Conservation (phyloP, 2,888 invertebrate genomes). For the Ophion obscuratus region DNA sequence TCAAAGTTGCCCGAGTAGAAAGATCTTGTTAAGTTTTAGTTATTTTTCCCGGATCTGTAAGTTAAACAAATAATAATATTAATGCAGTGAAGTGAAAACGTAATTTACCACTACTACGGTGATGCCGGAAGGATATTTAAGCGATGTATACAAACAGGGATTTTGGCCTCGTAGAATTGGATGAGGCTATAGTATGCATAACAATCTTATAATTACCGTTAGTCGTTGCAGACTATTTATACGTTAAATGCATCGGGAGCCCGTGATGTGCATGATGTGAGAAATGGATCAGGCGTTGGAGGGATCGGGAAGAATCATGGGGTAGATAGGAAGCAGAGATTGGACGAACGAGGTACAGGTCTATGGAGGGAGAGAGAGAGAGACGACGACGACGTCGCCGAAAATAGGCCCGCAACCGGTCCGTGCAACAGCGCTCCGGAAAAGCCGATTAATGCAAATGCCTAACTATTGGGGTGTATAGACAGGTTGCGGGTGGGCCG, state of each 20-base stretch:
- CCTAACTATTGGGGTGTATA: slow-evolving; percentile 79
- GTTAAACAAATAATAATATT: neutral
- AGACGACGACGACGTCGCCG: slow-evolving; percentile 23
- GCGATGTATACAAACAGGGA: slow-evolving; percentile 20
- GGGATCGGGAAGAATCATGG: neutral
- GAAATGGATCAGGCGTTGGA: slow-evolving; percentile 10
- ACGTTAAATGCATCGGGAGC: slow-evolving; percentile 4
- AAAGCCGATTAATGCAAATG: slow-evolving; percentile 81
- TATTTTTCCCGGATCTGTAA: neutral
- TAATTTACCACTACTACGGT: slow-evolving; percentile 23
- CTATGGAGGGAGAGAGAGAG: slow-evolving; percentile 26
- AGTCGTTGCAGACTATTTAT: slow-evolving; percentile 1
- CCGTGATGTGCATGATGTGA: slow-evolving; percentile 21
- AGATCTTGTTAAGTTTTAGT: neutral
- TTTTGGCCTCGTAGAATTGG: slow-evolving; percentile 25
- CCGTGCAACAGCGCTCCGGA: slow-evolving; percentile 62
- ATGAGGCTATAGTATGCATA: slow-evolving; percentile 43
- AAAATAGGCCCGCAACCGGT: slow-evolving; percentile 25
- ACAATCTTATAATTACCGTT: slow-evolving; percentile 53
- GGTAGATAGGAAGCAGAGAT: slow-evolving; percentile 59
- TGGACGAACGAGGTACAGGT: slow-evolving; percentile 46
- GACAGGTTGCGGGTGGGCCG: slow-evolving; percentile 71
- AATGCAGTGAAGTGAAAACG: neutral
- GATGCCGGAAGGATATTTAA: neutral
- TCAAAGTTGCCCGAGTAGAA: neutral